Percentiles rank a stretch among this genome's conserved stretches.
Conservation (phyloP, 2,888 invertebrate genomes). For the Patella depressa region DNA sequence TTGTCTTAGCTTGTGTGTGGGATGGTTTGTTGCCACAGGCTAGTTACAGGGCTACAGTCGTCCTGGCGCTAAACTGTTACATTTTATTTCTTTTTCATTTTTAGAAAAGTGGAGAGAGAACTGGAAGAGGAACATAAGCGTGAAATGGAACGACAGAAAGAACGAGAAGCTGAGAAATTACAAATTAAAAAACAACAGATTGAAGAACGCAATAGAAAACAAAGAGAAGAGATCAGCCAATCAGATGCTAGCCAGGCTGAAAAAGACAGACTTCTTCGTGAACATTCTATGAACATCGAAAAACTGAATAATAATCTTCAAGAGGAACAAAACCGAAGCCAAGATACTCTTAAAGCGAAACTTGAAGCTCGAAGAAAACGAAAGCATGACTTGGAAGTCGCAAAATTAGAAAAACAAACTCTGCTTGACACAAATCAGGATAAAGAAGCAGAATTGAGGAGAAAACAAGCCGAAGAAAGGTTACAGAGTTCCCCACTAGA, state of each 20-base stretch:
- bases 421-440: conserved; percentile 52
- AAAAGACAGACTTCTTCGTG: conserved; percentile 53
- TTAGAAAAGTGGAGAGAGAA: conserved; percentile 58
- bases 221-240: conserved; percentile 55
- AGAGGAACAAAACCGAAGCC: conserved; percentile 52
- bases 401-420: conserved; percentile 53
- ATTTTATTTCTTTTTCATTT: conserved; percentile 14
- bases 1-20: too few relatives aligned
- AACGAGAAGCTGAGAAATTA: conserved; percentile 58
- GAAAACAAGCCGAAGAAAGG: conserved; percentile 39
- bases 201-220: conserved; percentile 52
- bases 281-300: conserved; percentile 60
- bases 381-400: conserved; percentile 50
- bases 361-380: conserved; percentile 61
- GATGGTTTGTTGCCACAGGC: too few relatives aligned
- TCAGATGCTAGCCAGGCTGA: conserved; percentile 57
- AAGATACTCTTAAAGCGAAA: conserved; percentile 52
- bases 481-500: not conserved
- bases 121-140: conserved; percentile 57
- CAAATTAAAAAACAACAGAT: conserved; percentile 54
- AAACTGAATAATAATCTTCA: conserved; percentile 49
- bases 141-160: conserved; percentile 57
- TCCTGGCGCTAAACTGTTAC: not conserved
- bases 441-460: conserved; percentile 43
- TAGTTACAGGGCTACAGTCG: too few relatives aligned